Base-by-base conservation (phyloP, 2,888 invertebrate species). In the Leptura quadrifasciata region DNA sequence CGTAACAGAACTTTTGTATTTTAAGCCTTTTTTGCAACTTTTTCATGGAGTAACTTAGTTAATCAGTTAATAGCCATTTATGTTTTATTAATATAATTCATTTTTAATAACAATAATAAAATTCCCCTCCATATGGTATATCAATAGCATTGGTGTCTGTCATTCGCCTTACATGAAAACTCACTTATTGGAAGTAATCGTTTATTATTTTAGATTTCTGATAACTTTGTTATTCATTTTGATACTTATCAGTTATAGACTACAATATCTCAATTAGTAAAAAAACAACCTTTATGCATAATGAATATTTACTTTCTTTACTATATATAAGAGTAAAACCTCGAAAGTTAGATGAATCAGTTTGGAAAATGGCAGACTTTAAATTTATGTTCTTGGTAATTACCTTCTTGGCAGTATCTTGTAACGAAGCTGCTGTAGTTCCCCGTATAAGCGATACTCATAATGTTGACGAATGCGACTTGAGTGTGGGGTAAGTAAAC, bases 391-490 rank as follows among this genome's bases (percentile, higher is more conserved):
- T 47, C 2, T 12, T n/a, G n/a, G 15, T 47, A n/a, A 47, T 47
- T 6, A n/a, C 47, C n/a, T 57, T 57, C 12, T 20, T 57, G 20
- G 57, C 21, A 21, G 20, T 10, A 2, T 17, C 18, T 54, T 63
- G 63, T 18, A 20, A 39, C 20, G 63, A 18, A 18, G 57, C 21
- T 18, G 8, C 17, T 20, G 6, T 63, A 39, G 17, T n/a, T 18
- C 63, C 35, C 2, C 63, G 39, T 17, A n/a, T 31, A 18, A 39
- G 18, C 20, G 63, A 63, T 6, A 20, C 17, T 18, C 63, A 63
- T 18, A 63, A 63, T 12, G 20, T 63, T 39, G 39, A 63, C 20
- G 27, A 63, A 15, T 63, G 63, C n/a, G 39, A 63, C 18, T 4
- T 39, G 12, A 35, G 8, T 39, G 5, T 0, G 6, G 20, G 39